Evolutionary conservation across 2,888 invertebrate species (phyloP), one percentile per base, ranked within the genome.

Genomic region (Melieria picta): DNA sequence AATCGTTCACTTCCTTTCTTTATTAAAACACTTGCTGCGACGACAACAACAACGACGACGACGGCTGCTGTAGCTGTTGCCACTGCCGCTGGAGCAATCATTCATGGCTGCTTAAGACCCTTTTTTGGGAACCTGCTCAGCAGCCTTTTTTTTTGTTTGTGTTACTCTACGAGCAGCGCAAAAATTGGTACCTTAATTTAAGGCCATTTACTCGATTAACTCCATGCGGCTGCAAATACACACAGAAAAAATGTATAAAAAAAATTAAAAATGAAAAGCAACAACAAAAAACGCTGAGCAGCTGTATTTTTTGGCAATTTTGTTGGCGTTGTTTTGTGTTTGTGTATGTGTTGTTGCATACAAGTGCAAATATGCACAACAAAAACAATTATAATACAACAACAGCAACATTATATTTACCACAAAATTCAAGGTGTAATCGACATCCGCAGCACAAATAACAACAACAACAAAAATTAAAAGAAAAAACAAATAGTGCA

Each of bases 381-480:
- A 58, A 10, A 30, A 58, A 16, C 16, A 30, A 3, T 30, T 30
- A 30, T 3, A 30, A 30, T 30, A 30, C 10, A 65, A 55, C 7
- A 65, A 65, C 13, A 30, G 45, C 47, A 48, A 30, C 58, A 13
- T 13, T 72, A 74, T 75, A 72, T 75, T 77, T 76, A 73, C 73
- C 74, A 71, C 69, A 73, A 77, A 78, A 71, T 71, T 73, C 77
- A 77, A 79, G 76, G 79, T 79, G 77, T 79, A 81, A 80, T 78
- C 80, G 78, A 79, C 80, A 79, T 80, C 80, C 80, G 78, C 79
- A 78, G 62, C 9, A 62, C 43, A 70, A 52, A 64, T 45, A 68
- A 67, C 16, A 48, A 66, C 56, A 42, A 16, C 50, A 46, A 30
- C 48, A 42, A 47, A n/a, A 71, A 46, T 3, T 65, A 11, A 67